Conservation (phyloP, 2,113 vertebrate genomes). For the Ariopsis seemanni region DNA sequence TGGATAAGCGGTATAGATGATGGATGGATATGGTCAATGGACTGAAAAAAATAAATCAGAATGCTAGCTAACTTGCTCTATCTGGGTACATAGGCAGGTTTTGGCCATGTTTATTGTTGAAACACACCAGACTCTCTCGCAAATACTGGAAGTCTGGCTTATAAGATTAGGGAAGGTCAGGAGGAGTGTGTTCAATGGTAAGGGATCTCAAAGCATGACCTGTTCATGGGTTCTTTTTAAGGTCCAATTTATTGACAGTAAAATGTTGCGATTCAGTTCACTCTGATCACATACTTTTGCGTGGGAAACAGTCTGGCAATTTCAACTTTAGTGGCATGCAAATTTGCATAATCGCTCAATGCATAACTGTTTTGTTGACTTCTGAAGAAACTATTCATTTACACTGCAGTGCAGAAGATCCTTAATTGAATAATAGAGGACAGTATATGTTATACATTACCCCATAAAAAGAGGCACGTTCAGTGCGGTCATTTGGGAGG, state of each 20-base stretch:
- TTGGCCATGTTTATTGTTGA: slow-evolving; percentile 3
- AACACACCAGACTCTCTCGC: not conserved
- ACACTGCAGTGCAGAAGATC: not conserved
- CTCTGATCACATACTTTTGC: not conserved
- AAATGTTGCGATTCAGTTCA: not conserved
- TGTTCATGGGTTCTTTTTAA: not conserved
- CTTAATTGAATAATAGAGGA: not conserved
- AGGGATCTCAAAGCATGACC: not conserved
- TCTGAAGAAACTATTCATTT: not conserved
- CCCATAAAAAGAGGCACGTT: not conserved
- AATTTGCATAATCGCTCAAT: not conserved
- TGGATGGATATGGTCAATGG: no score
- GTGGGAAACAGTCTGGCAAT: not conserved
- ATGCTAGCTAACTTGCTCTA: not conserved
- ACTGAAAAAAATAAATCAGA: not conserved
- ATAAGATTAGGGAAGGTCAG: slow-evolving; percentile 2
- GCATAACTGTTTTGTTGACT: not conserved
- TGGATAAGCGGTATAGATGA: no score
- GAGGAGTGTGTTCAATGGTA: not conserved
- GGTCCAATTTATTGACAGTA: not conserved
- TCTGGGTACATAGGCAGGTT: not conserved
- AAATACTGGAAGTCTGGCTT: not conserved
- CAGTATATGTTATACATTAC: not conserved
- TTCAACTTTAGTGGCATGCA: not conserved
- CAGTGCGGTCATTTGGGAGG: not conserved